A percentile compares a stretch with the other conserved stretches of the same genome.
These are phyloP conservation scores for Micronycteris hirsuta DNA, from an alignment of 2,113 vertebrate species.

Conservation along the genomic window DNA sequence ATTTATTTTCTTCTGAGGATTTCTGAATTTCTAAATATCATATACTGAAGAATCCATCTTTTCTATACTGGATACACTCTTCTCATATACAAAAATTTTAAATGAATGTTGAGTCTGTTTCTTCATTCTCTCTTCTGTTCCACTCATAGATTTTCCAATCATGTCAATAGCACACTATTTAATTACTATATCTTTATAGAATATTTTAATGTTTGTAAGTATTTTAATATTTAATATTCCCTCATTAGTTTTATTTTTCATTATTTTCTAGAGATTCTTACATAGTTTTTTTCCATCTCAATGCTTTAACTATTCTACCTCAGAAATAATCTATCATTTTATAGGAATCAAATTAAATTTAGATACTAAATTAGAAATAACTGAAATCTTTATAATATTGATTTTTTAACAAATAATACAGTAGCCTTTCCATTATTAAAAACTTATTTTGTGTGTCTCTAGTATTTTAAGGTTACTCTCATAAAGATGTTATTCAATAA, in stretches of 20 bases:
- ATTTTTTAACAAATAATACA: neutral
- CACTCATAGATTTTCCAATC: neutral
- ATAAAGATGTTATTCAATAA: slow-evolving; percentile 15
- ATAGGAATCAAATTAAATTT: neutral
- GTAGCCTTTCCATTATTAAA: slow-evolving; percentile 1
- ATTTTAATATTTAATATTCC: neutral
- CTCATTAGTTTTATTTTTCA: slow-evolving; percentile 9
- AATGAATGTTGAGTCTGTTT: neutral
- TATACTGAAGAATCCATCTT: neutral
- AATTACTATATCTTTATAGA: slow-evolving; percentile 10
- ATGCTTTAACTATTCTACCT: neutral
- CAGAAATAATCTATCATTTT: slow-evolving; percentile 2
- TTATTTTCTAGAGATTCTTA: neutral
- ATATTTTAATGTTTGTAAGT: neutral
- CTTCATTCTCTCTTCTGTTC: neutral
- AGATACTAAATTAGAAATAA: slow-evolving; percentile 32
- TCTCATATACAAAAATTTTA: neutral
- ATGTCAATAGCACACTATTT: neutral
- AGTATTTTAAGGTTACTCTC: slow-evolving; percentile 9
- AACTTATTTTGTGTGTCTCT: slow-evolving; percentile 13
- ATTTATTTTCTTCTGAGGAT: neutral
- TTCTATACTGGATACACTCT: neutral
- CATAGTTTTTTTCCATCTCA: neutral
- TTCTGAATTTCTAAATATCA: neutral
- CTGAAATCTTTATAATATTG: neutral